Percentiles rank a stretch among this genome's conserved stretches.
These are phyloP conservation scores for Hydractinia echinata DNA, from an alignment of 30 jellyfish, hydroid and myxozoan genomes.

Conservation along the genomic window DNA sequence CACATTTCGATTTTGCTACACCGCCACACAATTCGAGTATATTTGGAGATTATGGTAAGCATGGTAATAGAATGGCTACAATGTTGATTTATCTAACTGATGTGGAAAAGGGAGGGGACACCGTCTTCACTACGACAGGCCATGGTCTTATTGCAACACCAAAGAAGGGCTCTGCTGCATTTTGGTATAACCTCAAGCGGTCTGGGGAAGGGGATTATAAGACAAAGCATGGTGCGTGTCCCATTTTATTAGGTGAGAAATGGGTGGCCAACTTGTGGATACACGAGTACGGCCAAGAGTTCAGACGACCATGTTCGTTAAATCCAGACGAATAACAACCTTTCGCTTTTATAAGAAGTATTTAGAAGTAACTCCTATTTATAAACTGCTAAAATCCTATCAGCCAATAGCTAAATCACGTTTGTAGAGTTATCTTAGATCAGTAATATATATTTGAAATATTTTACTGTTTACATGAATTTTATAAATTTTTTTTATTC, in stretches of 20 bases:
- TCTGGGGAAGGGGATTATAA: slow-evolving; percentile 17
- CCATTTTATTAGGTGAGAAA: slow-evolving; percentile 19
- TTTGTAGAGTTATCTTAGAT: no score
- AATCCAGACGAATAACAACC: slow-evolving; percentile 23
- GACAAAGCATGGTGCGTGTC: slow-evolving; percentile 32
- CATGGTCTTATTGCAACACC: background rate
- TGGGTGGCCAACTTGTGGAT: slow-evolving; percentile 43
- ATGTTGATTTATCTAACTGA: background rate
- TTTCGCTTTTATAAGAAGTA: no score
- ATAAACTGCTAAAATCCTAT: no score
- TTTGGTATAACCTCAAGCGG: slow-evolving; percentile 28
- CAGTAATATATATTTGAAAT: no score
- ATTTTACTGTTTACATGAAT: no score
- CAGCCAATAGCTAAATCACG: no score
- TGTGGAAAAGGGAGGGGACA: slow-evolving; percentile 24
- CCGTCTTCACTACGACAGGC: background rate
- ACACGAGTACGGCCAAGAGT: slow-evolving; percentile 36
- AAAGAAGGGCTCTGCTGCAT: slow-evolving; percentile 10
- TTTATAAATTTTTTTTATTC: no score
- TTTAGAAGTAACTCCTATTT: no score
- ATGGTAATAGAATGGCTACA: slow-evolving; percentile 16
- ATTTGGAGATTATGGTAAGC: slow-evolving; percentile 1
- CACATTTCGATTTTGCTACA: slow-evolving; percentile 15
- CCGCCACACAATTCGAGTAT: slow-evolving; percentile 17
- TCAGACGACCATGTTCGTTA: slow-evolving; percentile 26